Conservation (phyloP, 2,113 vertebrate species). For the Apus apus region DNA sequence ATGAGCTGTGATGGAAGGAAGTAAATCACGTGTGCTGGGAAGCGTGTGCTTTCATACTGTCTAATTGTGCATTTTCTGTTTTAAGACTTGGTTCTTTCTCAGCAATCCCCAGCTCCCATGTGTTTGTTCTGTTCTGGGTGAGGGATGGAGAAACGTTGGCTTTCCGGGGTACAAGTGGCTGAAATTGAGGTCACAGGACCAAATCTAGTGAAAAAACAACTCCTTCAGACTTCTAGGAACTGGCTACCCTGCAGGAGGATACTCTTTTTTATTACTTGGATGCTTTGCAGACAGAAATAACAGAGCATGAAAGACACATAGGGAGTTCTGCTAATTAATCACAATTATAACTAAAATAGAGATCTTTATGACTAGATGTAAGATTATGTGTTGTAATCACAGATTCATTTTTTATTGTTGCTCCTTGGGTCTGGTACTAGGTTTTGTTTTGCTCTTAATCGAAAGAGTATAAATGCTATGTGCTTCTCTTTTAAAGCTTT, state of each 20-base stretch:
- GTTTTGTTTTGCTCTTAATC: conserved; percentile 21
- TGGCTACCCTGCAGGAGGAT: not conserved
- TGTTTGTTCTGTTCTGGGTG: not conserved
- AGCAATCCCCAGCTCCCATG: not conserved
- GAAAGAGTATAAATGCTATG: conserved; percentile 30
- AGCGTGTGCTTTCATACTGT: not conserved
- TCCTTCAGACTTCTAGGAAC: not conserved
- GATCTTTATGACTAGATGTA: not conserved
- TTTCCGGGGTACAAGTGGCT: not conserved
- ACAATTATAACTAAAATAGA: not conserved
- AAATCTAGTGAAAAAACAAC: not conserved
- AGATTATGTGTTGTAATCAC: not conserved
- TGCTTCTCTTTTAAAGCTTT: conserved; percentile 33
- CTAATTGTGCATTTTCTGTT: not conserved
- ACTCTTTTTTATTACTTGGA: not conserved
- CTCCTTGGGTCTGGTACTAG: not conserved
- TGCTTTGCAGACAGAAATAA: not conserved
- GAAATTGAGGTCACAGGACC: not conserved
- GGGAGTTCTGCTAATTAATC: conserved; percentile 22
- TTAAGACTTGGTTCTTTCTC: not conserved
- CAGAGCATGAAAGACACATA: not conserved
- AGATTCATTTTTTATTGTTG: conserved; percentile 16
- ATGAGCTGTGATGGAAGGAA: not conserved
- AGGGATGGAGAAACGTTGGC: not conserved
- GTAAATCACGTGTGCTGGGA: not conserved